These are phyloP conservation scores for Willowsia nigromaculata DNA, from an alignment of 2,888 invertebrate species.

Conservation along the genomic window DNA sequence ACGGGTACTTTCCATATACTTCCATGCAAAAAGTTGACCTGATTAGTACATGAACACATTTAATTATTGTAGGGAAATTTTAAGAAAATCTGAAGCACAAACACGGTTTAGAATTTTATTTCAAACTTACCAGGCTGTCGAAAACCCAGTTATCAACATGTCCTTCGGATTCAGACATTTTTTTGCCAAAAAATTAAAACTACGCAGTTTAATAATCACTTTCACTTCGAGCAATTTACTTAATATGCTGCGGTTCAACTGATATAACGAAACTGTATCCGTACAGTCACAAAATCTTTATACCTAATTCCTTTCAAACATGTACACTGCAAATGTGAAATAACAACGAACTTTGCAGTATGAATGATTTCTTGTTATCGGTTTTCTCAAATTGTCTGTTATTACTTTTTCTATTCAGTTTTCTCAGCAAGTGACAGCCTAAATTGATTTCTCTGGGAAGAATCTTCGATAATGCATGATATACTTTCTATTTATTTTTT, in stretches of 20 bases:
- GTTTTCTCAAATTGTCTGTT: not conserved
- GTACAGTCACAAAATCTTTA: not conserved
- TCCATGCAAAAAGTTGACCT: conserved; percentile 89
- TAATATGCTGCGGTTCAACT: not conserved
- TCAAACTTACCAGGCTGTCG: conserved; percentile 87
- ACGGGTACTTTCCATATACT: conserved; percentile 96
- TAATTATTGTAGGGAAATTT: not conserved
- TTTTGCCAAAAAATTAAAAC: not conserved
- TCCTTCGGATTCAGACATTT: conserved; percentile 62
- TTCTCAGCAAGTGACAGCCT: not conserved
- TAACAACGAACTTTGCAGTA: too few species aligned
- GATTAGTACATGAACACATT: not conserved
- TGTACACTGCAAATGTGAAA: too few species aligned
- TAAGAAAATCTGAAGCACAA: not conserved
- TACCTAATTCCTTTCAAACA: not conserved
- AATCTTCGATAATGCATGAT: not conserved
- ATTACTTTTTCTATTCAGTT: not conserved
- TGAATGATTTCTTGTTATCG: not conserved
- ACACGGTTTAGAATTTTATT: not conserved
- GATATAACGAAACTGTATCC: not conserved
- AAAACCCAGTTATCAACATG: conserved; percentile 91
- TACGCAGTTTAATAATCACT: not conserved
- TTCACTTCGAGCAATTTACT: not conserved
- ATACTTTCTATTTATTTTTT: not conserved
- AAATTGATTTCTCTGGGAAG: not conserved